Evolutionary conservation across 1,140 invertebrate genomes (phyloP).

Genomic region (Drosophila sp.): DNA sequence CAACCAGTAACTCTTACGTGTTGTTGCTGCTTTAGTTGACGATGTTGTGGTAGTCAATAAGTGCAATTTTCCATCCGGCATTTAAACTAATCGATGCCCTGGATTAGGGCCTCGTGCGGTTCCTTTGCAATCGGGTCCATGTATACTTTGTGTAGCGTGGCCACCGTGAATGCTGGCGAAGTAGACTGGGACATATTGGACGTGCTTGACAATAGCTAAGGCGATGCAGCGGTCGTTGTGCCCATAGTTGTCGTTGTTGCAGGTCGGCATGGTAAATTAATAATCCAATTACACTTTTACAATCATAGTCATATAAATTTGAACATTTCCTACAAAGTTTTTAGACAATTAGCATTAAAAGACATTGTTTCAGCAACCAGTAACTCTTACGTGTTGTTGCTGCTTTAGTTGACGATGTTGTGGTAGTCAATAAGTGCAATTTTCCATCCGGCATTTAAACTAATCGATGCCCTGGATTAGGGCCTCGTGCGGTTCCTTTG

Average conservation of each 20-base stretch:
- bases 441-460: constrained; percentile 97
- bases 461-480: constrained; percentile 96
- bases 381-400: constrained; percentile 51
- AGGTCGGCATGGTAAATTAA: constrained; percentile 13
- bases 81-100: constrained; percentile 96
- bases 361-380: no score
- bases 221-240: constrained; percentile 61
- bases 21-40: constrained; percentile 66
- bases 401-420: constrained; percentile 70
- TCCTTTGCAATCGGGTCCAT: constrained; percentile 94
- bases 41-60: constrained; percentile 87
- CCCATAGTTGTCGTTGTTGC: constrained; percentile 40
- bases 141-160: constrained; percentile 91
- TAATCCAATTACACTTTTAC: no score
- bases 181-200: constrained; percentile 31
- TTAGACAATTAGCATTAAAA: no score
- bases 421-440: constrained; percentile 91
- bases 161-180: constrained; percentile 81
- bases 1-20: constrained; percentile 40
- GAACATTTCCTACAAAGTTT: no score
- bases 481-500: constrained; percentile 94
- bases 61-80: constrained; percentile 96
- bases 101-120: constrained; percentile 95
- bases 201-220: constrained; percentile 30
- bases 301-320: no score